Percentiles rank a stretch among this genome's conserved stretches.
These are phyloP conservation scores for Heliornis fulica DNA, from an alignment of 2,113 vertebrate genomes.

Conservation along the genomic window DNA sequence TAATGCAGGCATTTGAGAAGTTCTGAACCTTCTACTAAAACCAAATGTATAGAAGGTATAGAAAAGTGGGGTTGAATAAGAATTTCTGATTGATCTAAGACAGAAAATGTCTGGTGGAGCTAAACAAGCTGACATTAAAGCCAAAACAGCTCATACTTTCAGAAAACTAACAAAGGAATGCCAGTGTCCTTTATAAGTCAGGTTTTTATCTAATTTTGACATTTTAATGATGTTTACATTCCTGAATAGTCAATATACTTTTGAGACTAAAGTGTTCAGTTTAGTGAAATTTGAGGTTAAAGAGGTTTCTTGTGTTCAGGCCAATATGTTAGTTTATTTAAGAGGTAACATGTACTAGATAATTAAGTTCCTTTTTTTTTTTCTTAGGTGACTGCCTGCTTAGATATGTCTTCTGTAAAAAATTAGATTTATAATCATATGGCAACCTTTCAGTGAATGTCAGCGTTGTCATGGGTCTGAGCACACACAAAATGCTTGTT, in stretches of 20 bases:
- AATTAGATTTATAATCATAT: neutral
- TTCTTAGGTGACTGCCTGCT: neutral
- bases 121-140: neutral
- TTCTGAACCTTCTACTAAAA: neutral
- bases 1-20: neutral
- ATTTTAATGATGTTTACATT: neutral
- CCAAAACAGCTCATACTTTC: neutral
- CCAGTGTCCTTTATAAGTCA: no score
- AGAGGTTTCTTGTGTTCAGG: neutral
- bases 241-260: neutral
- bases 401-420: neutral
- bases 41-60: neutral
- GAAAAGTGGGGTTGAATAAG: neutral
- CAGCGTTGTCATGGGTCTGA: neutral
- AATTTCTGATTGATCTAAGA: neutral
- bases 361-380: neutral
- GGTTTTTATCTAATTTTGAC: neutral
- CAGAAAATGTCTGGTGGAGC: neutral
- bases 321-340: neutral
- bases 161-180: neutral
- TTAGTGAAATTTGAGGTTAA: neutral
- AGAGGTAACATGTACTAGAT: neutral
- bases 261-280: neutral
- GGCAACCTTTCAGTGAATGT: neutral
- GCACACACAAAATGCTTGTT: neutral